Base-by-base conservation (phyloP, 2,888 invertebrate species). In the Epistrophe grossulariae region DNA sequence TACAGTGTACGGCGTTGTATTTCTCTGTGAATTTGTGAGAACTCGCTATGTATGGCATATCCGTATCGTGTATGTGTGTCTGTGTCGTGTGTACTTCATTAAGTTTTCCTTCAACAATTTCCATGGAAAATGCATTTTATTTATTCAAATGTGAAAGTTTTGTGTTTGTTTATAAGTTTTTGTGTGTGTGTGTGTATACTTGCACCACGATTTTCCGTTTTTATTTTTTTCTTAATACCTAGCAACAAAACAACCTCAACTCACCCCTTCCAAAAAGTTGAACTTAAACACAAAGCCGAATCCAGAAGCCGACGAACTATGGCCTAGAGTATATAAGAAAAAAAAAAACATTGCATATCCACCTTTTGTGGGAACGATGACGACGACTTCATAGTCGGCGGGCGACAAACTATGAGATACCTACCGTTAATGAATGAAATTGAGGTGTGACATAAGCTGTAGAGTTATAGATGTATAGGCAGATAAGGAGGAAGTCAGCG, bases 131-230 rank as follows among this genome's bases (percentile, higher is more conserved):
- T 73, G 78, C 78, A 57, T 73, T 78, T 78, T 81, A 85, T 81
- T 85, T 85, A 85, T 85, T 85, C 73, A 78, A 81, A 78, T 81
- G 77, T 68, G 77, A 81, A 78, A 73, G 68, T 81, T 85, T 85
- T 66, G 81, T 84, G 81, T 84, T 85, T 81, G 76, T 76, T 73
- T 83, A 68, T 52, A n/a, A n/a, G 24, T 24, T 24, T 24, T 1
- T 24, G 24, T 24, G 24, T 24, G 24, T 24, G 24, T 24, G 2
- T 55, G 31, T 66, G 48, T 48, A 13, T 13, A 45, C 24, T 62
- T 35, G 45, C 48, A 17, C 19, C 7, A 43, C 6, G 10, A 31
- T 50, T 43, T 70, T 17, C 19, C 35, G 45, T 43, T 66, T 48
- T 64, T 28, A 35, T 57, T 57, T 57, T 31, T 57, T 57, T 57